Evolutionary conservation across 2,888 invertebrate genomes (phyloP), one percentile per base, ranked within the genome.

Genomic region (Anaspis maculata): DNA sequence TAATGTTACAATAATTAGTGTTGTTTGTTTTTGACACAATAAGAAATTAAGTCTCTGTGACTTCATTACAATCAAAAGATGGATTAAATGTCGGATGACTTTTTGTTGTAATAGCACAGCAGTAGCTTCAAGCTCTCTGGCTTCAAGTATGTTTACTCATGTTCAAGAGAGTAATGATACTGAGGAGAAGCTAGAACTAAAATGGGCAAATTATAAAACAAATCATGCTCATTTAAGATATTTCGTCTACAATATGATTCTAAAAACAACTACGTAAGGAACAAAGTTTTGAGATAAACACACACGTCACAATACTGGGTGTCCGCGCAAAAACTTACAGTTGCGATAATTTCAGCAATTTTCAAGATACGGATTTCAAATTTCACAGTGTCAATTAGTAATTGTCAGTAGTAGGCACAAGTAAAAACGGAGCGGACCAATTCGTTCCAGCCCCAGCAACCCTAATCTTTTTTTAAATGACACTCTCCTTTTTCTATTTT

Each of bases 31-130:
- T 41, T 43, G 42, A 30, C n/a, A n/a, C n/a, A n/a, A n/a, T n/a
- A n/a, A n/a, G n/a, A n/a, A n/a, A n/a, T n/a, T 35, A 41, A 53
- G 65, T 64, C 65, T 64, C 65, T 63, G 62, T 65, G 62, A 65
- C 65, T 65, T 61, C 52, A 63, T 61, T 58, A 61, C 61, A 60
- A 56, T 46, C 21, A 33, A 30, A n/a, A n/a, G n/a, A n/a, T n/a
- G n/a, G n/a, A n/a, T n/a, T n/a, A n/a, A n/a, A n/a, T n/a, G n/a
- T n/a, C n/a, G 24, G 27, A 23, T 14, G 25, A 6, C 5, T 25
- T 10, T 25, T 25, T 25, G 25, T 5, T n/a, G n/a, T 19, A 19
- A 19, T 19, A 19, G 21, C 21, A 19, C 9, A 9, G 21, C 21
- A n/a, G 21, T 9, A 19, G 21, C 21, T 9, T 19, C 9, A 19